phyloP scores from a whole-genome alignment of 2,888 invertebrate species.

The Sylvicola cinctus region DNA sequence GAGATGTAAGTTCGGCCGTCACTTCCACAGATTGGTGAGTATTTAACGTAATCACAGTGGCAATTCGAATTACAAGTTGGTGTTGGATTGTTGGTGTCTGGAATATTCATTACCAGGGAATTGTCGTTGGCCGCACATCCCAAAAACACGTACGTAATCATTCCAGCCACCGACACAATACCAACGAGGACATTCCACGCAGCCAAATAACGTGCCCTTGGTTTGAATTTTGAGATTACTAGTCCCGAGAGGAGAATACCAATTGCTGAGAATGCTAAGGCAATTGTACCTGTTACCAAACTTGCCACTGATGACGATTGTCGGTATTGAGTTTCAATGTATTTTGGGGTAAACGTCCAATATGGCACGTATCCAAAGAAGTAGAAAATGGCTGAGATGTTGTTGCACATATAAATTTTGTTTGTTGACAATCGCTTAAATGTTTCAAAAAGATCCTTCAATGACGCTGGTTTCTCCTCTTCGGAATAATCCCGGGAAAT shows the following conservation, averaged over 20 bases:
- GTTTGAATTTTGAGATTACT: slow-evolving; percentile 42
- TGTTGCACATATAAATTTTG: slow-evolving; percentile 47
- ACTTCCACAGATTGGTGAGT: slow-evolving; percentile 50
- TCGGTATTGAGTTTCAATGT: slow-evolving; percentile 62
- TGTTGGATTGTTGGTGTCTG: slow-evolving; percentile 7
- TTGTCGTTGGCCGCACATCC: slow-evolving; percentile 42
- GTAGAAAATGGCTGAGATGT: slow-evolving; percentile 50
- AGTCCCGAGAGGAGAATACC: slow-evolving; percentile 46
- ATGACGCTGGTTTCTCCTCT: slow-evolving; percentile 22
- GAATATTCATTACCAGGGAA: slow-evolving; percentile 21
- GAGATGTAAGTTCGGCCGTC: slow-evolving; percentile 50
- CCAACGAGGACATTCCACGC: slow-evolving; percentile 49
- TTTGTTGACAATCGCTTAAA: slow-evolving; percentile 42
- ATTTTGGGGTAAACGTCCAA: slow-evolving; percentile 65
- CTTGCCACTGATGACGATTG: slow-evolving; percentile 56
- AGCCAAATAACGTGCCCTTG: slow-evolving; percentile 40
- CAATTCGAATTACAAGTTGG: slow-evolving; percentile 49
- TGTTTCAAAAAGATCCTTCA: slow-evolving; percentile 38
- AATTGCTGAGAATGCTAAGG: slow-evolving; percentile 44
- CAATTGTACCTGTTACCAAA: slow-evolving; percentile 49
- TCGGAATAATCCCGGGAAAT: slow-evolving; percentile 12
- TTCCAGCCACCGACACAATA: slow-evolving; percentile 36
- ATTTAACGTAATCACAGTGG: slow-evolving; percentile 46
- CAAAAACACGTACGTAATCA: slow-evolving; percentile 40
- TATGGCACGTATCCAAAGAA: slow-evolving; percentile 51